A percentile compares a stretch with the other conserved stretches of the same genome.
Conservation (phyloP, 2,888 invertebrate genomes). For the Caenorhabditis sulstoni region DNA sequence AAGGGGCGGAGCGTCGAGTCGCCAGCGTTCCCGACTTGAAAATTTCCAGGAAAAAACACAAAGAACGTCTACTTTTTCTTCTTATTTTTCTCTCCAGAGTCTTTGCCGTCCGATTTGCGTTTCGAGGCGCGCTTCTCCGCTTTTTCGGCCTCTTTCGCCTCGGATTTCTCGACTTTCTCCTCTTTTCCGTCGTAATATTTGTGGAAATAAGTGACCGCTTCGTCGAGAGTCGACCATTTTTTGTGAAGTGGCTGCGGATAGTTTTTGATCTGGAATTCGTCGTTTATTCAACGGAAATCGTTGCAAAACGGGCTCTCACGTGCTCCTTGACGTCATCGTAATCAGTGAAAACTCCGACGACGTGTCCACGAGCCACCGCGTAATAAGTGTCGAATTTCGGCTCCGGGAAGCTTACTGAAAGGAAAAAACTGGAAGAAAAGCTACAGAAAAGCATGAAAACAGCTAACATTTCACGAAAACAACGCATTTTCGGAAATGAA, state of each 20-base stretch:
- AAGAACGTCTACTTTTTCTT: slow-evolving; percentile 12
- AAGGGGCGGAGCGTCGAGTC: too few relatives aligned
- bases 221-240: slow-evolving; percentile 68
- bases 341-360: slow-evolving; percentile 71
- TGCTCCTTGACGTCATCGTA: slow-evolving; percentile 68
- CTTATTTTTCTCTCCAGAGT: slow-evolving; percentile 48
- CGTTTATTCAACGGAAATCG: background rate
- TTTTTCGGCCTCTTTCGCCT: slow-evolving; percentile 29
- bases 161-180: slow-evolving; percentile 6
- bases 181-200: slow-evolving; percentile 68
- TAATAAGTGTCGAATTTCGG: slow-evolving; percentile 64
- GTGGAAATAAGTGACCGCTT: slow-evolving; percentile 68
- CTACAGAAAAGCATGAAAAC: too few relatives aligned
- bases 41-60: too few relatives aligned
- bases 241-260: slow-evolving; percentile 73
- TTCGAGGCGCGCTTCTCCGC: slow-evolving; percentile 39
- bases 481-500: too few relatives aligned
- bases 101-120: slow-evolving; percentile 35
- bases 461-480: too few relatives aligned
- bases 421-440: too few relatives aligned
- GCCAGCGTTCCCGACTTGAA: too few relatives aligned
- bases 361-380: slow-evolving; percentile 71
- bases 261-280: slow-evolving; percentile 64
- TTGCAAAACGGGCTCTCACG: slow-evolving; percentile 46
- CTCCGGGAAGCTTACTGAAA: slow-evolving; percentile 54